A percentile compares a stretch with the other conserved stretches of the same genome.
These are phyloP conservation scores for Dinoponera quadriceps DNA, from an alignment of 1,140 invertebrate species.

Conservation along the genomic window DNA sequence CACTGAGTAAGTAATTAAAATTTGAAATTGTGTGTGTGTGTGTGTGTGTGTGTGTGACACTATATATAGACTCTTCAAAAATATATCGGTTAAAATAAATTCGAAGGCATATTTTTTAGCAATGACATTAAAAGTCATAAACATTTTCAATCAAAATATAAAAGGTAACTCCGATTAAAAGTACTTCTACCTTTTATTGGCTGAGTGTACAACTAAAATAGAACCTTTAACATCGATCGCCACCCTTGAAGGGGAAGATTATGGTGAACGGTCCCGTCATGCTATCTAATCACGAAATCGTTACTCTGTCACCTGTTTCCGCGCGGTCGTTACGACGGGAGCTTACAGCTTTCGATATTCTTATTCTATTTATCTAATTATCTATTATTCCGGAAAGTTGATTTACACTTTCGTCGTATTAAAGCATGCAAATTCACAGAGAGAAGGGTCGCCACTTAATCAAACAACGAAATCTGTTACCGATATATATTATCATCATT, in stretches of 20 bases:
- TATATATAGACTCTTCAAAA: too few species aligned
- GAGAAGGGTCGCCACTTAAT: neutral
- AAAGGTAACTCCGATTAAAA: too few species aligned
- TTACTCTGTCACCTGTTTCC: neutral
- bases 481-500: neutral
- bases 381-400: neutral
- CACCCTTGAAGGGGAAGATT: neutral
- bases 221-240: neutral
- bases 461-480: neutral
- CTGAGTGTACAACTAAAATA: neutral
- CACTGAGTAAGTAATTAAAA: constrained; percentile 4
- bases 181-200: too few species aligned
- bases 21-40: too few species aligned
- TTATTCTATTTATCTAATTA: too few species aligned
- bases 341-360: neutral
- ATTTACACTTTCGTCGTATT: neutral
- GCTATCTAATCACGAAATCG: constrained; percentile 1
- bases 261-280: neutral
- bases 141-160: too few species aligned
- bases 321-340: neutral
- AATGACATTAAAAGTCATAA: too few species aligned
- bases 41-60: too few species aligned
- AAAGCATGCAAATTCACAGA: neutral
- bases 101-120: too few species aligned
- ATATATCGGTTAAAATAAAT: too few species aligned